Evolutionary conservation across 2,888 invertebrate genomes (phyloP).

Genomic region (Orthosia gothica): DNA sequence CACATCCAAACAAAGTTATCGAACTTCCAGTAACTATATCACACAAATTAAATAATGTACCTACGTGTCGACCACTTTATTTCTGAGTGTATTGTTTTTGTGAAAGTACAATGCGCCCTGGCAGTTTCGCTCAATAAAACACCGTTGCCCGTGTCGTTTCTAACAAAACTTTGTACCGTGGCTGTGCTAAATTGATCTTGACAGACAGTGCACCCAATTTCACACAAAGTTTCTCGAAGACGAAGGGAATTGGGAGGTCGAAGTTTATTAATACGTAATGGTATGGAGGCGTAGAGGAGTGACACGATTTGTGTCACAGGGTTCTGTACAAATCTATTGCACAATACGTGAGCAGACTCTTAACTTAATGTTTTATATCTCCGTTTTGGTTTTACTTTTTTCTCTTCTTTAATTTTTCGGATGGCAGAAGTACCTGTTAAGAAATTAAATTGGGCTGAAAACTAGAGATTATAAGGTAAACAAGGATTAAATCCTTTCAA

Average conservation of each 20-base stretch:
- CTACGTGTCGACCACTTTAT: slow-evolving; percentile 39
- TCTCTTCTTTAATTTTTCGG: too few relatives aligned
- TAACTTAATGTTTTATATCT: too few relatives aligned
- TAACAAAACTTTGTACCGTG: slow-evolving; percentile 49
- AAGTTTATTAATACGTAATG: slow-evolving; percentile 34
- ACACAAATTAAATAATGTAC: slow-evolving; percentile 43
- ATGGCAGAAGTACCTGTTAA: background rate
- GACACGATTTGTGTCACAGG: slow-evolving; percentile 10
- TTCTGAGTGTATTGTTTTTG: slow-evolving; percentile 50
- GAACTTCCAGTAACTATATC: slow-evolving; percentile 26
- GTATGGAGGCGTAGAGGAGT: background rate
- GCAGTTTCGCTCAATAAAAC: slow-evolving; percentile 55
- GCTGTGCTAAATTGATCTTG: slow-evolving; percentile 47
- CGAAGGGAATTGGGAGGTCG: slow-evolving; percentile 7
- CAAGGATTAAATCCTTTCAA: background rate
- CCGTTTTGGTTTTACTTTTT: too few relatives aligned
- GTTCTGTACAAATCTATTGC: background rate
- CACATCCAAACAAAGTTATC: slow-evolving; percentile 25
- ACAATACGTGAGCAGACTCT: background rate
- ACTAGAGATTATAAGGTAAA: background rate
- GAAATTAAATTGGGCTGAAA: background rate
- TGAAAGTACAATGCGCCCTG: slow-evolving; percentile 34
- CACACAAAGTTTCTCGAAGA: slow-evolving; percentile 36
- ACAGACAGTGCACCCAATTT: slow-evolving; percentile 54
- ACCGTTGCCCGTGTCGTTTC: slow-evolving; percentile 42